A percentile compares a stretch with the other conserved stretches of the same genome.
These are phyloP conservation scores for Amblyornis subalaris DNA, from an alignment of 2,113 vertebrate genomes.

Conservation along the genomic window DNA sequence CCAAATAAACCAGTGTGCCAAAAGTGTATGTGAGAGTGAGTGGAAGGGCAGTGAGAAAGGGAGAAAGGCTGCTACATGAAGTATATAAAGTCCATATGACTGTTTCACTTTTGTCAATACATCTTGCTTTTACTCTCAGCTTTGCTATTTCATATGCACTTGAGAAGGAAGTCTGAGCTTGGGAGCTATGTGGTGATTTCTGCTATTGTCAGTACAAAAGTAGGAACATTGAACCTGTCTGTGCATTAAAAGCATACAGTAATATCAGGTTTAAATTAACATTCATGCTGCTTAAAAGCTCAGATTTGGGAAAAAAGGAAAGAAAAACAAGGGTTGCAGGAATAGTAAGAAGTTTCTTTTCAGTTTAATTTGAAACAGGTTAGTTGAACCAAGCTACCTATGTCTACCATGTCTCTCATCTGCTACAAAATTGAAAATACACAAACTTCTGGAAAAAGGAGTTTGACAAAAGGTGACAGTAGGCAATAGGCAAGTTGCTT, in stretches of 20 bases:
- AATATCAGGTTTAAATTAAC: background rate
- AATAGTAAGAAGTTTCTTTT: background rate
- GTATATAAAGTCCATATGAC: background rate
- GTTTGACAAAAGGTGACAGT: background rate
- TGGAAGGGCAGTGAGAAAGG: background rate
- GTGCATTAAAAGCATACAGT: background rate
- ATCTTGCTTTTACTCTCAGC: background rate
- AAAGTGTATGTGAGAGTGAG: background rate
- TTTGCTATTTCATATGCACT: background rate
- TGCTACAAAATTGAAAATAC: background rate
- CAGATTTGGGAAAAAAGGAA: background rate
- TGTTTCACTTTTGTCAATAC: background rate
- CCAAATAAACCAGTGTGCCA: background rate
- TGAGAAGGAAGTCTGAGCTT: background rate
- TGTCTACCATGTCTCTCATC: background rate
- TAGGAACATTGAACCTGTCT: background rate
- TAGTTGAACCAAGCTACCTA: background rate
- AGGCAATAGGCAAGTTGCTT: background rate
- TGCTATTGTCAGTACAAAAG: background rate
- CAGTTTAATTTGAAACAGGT: background rate
- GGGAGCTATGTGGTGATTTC: background rate
- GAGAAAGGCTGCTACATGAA: background rate
- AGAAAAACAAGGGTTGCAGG: background rate
- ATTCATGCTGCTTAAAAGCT: background rate
- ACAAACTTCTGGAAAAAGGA: background rate